These are phyloP conservation scores for Isichthys henryi DNA, from an alignment of 2,113 vertebrate genomes.

Conservation along the genomic window DNA sequence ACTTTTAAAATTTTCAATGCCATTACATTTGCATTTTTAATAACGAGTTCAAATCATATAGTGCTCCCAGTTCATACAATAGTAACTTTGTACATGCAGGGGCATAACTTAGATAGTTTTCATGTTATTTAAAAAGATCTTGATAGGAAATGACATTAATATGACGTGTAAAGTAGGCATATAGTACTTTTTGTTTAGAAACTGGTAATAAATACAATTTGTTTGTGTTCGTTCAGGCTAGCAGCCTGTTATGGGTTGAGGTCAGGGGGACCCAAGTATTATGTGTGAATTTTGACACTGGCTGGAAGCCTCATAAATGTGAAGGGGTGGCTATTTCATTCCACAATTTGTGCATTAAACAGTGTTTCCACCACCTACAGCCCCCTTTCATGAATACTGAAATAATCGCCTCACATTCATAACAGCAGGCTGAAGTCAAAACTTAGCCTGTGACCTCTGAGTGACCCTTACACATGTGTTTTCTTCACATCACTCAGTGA, in stretches of 20 bases:
- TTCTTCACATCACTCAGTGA: background rate
- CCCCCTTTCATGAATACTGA: background rate
- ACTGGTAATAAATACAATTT: background rate
- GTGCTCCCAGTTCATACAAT: background rate
- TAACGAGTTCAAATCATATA: background rate
- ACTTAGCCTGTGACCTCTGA: background rate
- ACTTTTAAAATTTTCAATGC: background rate
- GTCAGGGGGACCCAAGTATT: background rate
- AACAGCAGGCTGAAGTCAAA: background rate
- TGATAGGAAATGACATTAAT: background rate
- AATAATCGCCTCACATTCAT: background rate
- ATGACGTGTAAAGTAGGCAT: background rate
- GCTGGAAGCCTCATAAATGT: background rate
- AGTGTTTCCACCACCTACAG: background rate
- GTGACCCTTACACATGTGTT: background rate
- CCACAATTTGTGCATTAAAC: background rate
- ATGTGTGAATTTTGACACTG: background rate
- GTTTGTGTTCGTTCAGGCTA: background rate
- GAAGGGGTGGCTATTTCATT: background rate
- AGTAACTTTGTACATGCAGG: background rate
- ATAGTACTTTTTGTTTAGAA: background rate
- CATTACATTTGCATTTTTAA: background rate
- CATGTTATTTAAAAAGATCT: background rate
- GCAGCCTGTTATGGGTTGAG: background rate
- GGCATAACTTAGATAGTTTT: background rate